Evolutionary conservation across 2,797 vertebrate species (phyloP).

Genomic region (Leucoraja ocellata): DNA sequence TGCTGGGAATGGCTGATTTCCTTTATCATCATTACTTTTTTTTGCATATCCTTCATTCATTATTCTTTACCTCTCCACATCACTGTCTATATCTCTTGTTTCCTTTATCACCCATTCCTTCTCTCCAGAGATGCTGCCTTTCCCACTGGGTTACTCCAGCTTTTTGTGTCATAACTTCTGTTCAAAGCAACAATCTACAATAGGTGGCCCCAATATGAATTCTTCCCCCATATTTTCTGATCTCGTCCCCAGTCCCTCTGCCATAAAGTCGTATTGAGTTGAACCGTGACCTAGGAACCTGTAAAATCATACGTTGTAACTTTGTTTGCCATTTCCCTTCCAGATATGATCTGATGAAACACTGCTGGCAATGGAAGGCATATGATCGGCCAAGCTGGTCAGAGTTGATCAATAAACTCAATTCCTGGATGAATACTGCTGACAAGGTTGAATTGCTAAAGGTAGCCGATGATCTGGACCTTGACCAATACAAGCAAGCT

Average conservation of each 20-base stretch:
- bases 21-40: no score
- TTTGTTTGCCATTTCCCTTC: neutral
- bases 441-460: slow-evolving; percentile 44
- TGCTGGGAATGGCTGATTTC: no score
- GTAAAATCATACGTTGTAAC: neutral
- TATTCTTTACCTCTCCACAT: no score
- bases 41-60: no score
- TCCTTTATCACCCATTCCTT: no score
- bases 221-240: no score
- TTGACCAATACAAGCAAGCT: slow-evolving; percentile 50
- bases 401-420: slow-evolving; percentile 55
- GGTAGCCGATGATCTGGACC: slow-evolving; percentile 46
- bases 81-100: no score
- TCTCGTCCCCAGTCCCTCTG: neutral
- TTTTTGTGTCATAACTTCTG: neutral
- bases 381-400: slow-evolving; percentile 57
- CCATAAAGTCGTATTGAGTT: neutral
- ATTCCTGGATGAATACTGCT: slow-evolving; percentile 49
- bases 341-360: slow-evolving; percentile 63
- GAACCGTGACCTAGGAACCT: neutral
- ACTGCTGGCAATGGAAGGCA: slow-evolving; percentile 63
- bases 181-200: neutral
- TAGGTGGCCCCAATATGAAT: no score
- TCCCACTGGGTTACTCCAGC: no score
- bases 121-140: no score